Conservation (phyloP, 1,140 invertebrate genomes). For the Littorina saxatilis region DNA sequence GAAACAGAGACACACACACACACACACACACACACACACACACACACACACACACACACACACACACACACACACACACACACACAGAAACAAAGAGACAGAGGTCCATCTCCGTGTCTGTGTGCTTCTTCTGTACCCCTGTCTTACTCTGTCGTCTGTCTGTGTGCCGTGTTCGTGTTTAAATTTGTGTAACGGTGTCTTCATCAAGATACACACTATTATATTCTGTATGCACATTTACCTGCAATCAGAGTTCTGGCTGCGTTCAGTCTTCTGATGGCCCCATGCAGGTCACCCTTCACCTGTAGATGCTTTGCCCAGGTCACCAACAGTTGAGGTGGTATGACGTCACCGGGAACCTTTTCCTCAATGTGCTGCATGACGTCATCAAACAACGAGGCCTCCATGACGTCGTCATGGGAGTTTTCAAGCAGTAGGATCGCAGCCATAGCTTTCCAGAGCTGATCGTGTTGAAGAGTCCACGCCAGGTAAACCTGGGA, state of each 20-base stretch:
- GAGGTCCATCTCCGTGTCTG: no score
- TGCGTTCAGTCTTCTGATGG: slow-evolving; percentile 24
- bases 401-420: not conserved
- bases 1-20: no score
- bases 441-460: not conserved
- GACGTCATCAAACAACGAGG: slow-evolving; percentile 26
- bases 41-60: no score
- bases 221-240: not conserved
- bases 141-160: not conserved
- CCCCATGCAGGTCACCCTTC: slow-evolving; percentile 27
- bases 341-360: slow-evolving; percentile 1
- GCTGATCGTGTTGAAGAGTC: not conserved
- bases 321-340: slow-evolving; percentile 7
- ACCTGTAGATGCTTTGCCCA: slow-evolving; percentile 18
- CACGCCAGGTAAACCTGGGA: not conserved
- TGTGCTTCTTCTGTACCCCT: not conserved
- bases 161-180: not conserved
- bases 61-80: no score
- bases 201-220: not conserved
- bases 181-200: not conserved
- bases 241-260: slow-evolving; percentile 1
- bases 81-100: no score
- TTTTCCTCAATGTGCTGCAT: slow-evolving; percentile 9
- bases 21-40: no score
- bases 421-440: not conserved